Evolutionary conservation across 1,140 invertebrate species (phyloP), one percentile per base, ranked within the genome.

Genomic region (silkworm (Bombyx mori)): DNA sequence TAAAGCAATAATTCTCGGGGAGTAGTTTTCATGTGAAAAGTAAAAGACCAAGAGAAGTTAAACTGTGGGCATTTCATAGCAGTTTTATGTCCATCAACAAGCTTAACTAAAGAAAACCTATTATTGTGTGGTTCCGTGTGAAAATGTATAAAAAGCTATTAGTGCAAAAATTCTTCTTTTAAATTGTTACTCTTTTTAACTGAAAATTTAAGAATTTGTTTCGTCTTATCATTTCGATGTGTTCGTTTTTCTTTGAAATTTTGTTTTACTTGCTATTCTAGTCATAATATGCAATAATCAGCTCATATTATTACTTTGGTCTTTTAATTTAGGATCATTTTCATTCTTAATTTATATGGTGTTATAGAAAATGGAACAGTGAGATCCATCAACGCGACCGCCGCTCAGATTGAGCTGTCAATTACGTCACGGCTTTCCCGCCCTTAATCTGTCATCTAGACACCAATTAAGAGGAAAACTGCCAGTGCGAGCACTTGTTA

Each of bases 391-490:
- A 82, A 65, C 60, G 49, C 64, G 69, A 69, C 75, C 76, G 58
- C 70, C 56, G 75, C 75, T 78, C 71, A 75, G 75, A 86, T 82
- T 81, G 76, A 61, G 62, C 72, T 81, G 80, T 86, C 82, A 86
- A 86, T 86, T 86, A 83, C 74, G 79, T 81, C 75, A 80, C 72
- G 57, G 69, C 66, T 77, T 63, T 62, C 51, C 71, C 74, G 69
- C 60, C 72, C 73, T 77, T 81, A 82, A 85, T 85, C 73, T 76
- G 75, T 85, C 82, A 83, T 83, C 77, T 75, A 72, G 76, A 78
- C 79, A 79, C 74, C 75, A 83, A 83, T 85, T 85, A 82, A 81
- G 65, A 69, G 65, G 67, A 68, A 75, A 77, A 71, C 69, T 79
- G 73, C 75, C 73, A 65, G 62, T 42, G 58, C 60, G 63, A 61